These are phyloP conservation scores for Acromyrmex heyeri DNA, from an alignment of 1,140 invertebrate species.

Conservation along the genomic window DNA sequence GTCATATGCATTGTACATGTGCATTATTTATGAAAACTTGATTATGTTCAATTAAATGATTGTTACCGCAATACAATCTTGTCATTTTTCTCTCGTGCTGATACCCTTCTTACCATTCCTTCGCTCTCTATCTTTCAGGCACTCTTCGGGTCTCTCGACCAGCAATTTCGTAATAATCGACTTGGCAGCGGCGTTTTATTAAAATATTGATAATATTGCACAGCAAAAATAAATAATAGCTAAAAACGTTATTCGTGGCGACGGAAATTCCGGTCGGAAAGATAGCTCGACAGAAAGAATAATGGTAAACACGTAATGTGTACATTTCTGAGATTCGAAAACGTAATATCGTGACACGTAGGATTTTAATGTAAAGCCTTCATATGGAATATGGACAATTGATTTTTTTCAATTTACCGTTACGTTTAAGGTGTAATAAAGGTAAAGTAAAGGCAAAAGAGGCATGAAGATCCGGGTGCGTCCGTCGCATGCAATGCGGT, in stretches of 20 bases:
- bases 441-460: background rate
- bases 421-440: slow-evolving; percentile 26
- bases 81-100: slow-evolving; percentile 68
- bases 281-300: background rate
- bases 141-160: background rate
- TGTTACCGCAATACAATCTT: slow-evolving; percentile 81
- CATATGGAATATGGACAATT: slow-evolving; percentile 8
- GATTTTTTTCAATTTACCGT: slow-evolving; percentile 6
- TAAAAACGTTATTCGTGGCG: background rate
- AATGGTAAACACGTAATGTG: background rate
- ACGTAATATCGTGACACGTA: background rate
- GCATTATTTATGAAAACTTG: slow-evolving; percentile 83
- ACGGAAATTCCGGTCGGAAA: background rate
- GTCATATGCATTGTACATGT: slow-evolving; percentile 80
- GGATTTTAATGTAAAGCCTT: background rate
- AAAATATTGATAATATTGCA: background rate
- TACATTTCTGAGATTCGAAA: background rate
- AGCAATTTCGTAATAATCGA: background rate
- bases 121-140: background rate
- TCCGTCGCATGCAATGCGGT: slow-evolving; percentile 22
- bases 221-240: background rate
- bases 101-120: background rate
- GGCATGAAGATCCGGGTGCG: slow-evolving; percentile 5
- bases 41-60: slow-evolving; percentile 83
- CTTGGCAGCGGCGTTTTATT: background rate